A percentile compares a stretch with the other conserved stretches of the same genome.
Evolutionary conservation across 2,888 invertebrate genomes (phyloP).

Genomic region (Cerastoderma edule): DNA sequence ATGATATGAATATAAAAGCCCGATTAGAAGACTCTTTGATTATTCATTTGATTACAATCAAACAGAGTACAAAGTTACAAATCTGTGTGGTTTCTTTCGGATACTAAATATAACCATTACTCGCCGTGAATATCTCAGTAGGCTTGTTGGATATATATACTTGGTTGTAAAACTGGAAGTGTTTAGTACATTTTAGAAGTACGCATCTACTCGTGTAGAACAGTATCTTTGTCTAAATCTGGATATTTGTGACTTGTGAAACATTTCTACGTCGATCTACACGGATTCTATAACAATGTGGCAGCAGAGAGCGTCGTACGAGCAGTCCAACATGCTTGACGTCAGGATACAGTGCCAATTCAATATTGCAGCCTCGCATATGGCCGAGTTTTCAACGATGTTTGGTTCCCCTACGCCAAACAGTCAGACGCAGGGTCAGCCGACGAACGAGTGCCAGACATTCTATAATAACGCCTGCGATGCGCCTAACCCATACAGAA

Average conservation of each 20-base stretch:
- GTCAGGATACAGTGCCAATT: conserved; percentile 62
- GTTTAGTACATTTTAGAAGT: too few relatives aligned
- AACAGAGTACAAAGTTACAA: not conserved
- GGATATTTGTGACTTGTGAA: not conserved
- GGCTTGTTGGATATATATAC: not conserved
- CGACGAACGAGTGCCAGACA: not conserved
- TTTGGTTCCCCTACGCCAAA: conserved; percentile 20
- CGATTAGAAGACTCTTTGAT: conserved; percentile 9
- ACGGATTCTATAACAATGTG: conserved; percentile 37
- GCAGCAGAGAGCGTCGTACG: conserved; percentile 40
- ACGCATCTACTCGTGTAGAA: too few relatives aligned
- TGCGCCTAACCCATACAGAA: not conserved
- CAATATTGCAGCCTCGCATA: conserved; percentile 51
- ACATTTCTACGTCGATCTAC: too few relatives aligned
- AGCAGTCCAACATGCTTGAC: conserved; percentile 53
- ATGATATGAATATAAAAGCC: conserved; percentile 16
- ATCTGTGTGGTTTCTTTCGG: conserved; percentile 2
- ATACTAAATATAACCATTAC: not conserved
- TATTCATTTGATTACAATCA: not conserved
- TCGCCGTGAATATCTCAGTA: too few relatives aligned
- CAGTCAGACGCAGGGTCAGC: conserved; percentile 16
- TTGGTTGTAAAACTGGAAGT: too few relatives aligned
- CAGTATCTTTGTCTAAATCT: too few relatives aligned
- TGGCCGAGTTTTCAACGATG: conserved; percentile 46
- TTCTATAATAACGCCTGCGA: not conserved